Conservation (phyloP, 92 coral and sea anemone genomes). For the Epizoanthus stellaris region DNA sequence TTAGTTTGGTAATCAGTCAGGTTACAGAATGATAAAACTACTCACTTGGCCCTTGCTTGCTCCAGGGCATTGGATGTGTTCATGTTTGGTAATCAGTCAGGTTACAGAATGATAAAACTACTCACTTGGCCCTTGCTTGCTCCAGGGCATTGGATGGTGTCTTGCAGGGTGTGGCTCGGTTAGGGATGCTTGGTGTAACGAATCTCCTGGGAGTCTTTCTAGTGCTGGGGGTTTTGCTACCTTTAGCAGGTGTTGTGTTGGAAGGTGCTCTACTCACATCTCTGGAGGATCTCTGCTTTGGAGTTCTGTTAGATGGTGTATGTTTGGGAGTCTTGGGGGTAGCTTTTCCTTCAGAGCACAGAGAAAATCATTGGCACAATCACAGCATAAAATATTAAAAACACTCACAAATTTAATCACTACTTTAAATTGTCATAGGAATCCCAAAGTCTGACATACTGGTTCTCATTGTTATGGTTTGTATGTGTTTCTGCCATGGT, state of each 20-base stretch:
- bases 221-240: conserved; percentile 56
- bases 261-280: conserved; percentile 45
- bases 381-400: neutral
- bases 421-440: too few relatives aligned
- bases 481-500: too few relatives aligned
- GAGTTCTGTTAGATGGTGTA: conserved; percentile 22
- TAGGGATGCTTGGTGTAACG: conserved; percentile 86
- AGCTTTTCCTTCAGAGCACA: conserved; percentile 5
- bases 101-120: neutral
- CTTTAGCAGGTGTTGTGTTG: conserved; percentile 44
- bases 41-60: conserved; percentile 91
- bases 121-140: conserved; percentile 91
- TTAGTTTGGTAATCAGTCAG: neutral
- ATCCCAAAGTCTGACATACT: too few relatives aligned
- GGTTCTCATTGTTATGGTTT: too few relatives aligned
- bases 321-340: conserved; percentile 42
- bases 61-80: conserved; percentile 82
- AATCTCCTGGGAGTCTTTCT: conserved; percentile 57
- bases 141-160: conserved; percentile 93
- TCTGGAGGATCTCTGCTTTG: conserved; percentile 30
- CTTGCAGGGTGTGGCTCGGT: conserved; percentile 85
- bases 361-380: too few relatives aligned
- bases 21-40: neutral
- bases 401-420: neutral
- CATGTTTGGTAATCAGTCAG: neutral